These are phyloP conservation scores for Tetrax tetrax DNA, from an alignment of 2,113 vertebrate genomes.

Conservation along the genomic window DNA sequence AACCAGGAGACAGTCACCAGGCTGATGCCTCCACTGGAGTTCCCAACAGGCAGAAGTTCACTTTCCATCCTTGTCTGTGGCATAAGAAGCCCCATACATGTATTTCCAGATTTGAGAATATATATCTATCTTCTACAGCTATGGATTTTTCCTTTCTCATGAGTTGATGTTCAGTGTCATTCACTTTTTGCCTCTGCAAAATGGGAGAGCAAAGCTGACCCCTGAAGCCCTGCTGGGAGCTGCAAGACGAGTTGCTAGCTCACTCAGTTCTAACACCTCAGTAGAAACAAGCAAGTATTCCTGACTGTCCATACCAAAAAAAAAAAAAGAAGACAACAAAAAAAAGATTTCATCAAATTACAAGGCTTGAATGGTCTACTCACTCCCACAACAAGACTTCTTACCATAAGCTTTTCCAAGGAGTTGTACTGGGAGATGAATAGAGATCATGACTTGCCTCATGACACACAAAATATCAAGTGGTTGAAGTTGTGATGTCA, in stretches of 20 bases:
- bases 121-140: not conserved
- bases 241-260: not conserved
- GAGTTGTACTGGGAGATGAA: not conserved
- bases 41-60: not conserved
- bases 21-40: not conserved
- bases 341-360: not conserved
- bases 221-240: not conserved
- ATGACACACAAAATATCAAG: not conserved
- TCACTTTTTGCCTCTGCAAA: not conserved
- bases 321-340: not conserved
- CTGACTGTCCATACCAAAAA: rapidly evolving
- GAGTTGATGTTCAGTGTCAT: not conserved
- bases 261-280: not conserved
- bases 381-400: not conserved
- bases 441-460: not conserved
- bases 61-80: not conserved
- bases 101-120: not conserved
- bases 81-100: rapidly evolving
- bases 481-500: not conserved
- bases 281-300: not conserved
- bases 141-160: not conserved
- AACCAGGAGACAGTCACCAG: not conserved
- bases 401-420: not conserved
- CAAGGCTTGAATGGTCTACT: not conserved
- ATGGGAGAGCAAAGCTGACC: not conserved